Evolutionary conservation across 2,797 vertebrate species (phyloP), one percentile per base, ranked within the genome.

Genomic region (Gambusia yucatana): DNA sequence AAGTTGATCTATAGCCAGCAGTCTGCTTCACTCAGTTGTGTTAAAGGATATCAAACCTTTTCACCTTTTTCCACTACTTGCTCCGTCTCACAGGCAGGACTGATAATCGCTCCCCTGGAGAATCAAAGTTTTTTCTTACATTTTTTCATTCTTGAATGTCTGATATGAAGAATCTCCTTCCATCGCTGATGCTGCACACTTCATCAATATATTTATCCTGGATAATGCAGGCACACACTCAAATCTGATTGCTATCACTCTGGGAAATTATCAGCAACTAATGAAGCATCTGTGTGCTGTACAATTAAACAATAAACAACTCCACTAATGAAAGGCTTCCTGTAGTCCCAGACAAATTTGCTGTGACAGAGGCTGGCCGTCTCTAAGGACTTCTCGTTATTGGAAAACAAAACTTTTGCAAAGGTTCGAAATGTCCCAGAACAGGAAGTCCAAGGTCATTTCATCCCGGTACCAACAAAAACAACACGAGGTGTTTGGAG

Each of bases 391-490:
- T 74, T 50, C 70, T 77, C 69, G 69, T 43, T 20, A 59, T 79
- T 43, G 52, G 61, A 65, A 74, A 85, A 76, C 73, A 84, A 86
- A 71, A 79, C 46, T 76, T 65, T 71, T 75, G 11, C 48, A 28
- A 75, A 48, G 30, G 79, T 78, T 72, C 74, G 36, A 47, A 71
- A 77, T 79, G 75, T 80, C 50, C 22, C 48, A 52, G 74, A 72
- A 79, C 73, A 69, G 57, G 73, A 82, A 81, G 77, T 75, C 81
- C 86, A 87, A 87, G 87, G 88, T 88, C 86, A 63, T 77, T 80
- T 75, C 57, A 70, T 47, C 69, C 20, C 13, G 1, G 67, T 17
- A 44, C 22, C 76, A 4, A 71, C 77, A 86, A 81, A 78, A 79
- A 76, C 77, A 88, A n/a, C 74, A 80, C 57, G 74, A 86, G 73